Evolutionary conservation across 2,113 vertebrate genomes (phyloP).

Genomic region (Eulemur rufifrons): DNA sequence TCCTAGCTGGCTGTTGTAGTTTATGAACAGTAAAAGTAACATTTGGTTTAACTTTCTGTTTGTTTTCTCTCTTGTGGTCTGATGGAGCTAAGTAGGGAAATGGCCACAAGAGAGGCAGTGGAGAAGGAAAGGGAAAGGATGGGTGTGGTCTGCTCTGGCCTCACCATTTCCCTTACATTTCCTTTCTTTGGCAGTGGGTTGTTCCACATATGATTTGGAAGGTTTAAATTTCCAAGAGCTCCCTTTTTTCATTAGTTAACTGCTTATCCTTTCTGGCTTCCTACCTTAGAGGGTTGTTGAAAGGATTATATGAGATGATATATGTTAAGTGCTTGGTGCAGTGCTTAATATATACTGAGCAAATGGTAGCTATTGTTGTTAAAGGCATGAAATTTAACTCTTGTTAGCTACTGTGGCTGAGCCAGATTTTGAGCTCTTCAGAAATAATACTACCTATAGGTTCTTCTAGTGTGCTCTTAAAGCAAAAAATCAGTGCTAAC

Average conservation of each 20-base stretch:
- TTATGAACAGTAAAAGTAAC: background rate
- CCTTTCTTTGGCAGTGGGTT: slow-evolving; percentile 41
- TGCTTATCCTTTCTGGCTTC: slow-evolving; percentile 29
- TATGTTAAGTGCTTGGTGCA: slow-evolving; percentile 53
- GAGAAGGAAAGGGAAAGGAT: background rate
- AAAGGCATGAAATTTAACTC: slow-evolving; percentile 11
- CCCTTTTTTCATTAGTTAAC: slow-evolving; percentile 31
- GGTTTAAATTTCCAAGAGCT: slow-evolving; percentile 4
- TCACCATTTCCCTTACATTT: background rate
- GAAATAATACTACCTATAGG: background rate
- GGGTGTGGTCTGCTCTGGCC: background rate
- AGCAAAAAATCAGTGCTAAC: slow-evolving; percentile 35
- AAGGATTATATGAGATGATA: slow-evolving; percentile 53
- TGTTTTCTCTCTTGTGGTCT: slow-evolving; percentile 65
- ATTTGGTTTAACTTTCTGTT: slow-evolving; percentile 51
- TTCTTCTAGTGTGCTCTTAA: background rate
- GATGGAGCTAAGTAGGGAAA: slow-evolving; percentile 41
- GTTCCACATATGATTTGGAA: background rate
- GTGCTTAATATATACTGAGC: slow-evolving; percentile 14
- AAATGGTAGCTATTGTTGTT: background rate
- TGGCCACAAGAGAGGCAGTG: slow-evolving; percentile 34
- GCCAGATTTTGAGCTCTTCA: slow-evolving; percentile 27
- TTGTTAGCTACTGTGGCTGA: slow-evolving; percentile 13
- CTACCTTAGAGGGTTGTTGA: slow-evolving; percentile 31
- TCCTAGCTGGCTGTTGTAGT: slow-evolving; percentile 4